Evolutionary conservation across 2,888 invertebrate species (phyloP), one percentile per base, ranked within the genome.

Genomic region (Ephialtes manifestator): DNA sequence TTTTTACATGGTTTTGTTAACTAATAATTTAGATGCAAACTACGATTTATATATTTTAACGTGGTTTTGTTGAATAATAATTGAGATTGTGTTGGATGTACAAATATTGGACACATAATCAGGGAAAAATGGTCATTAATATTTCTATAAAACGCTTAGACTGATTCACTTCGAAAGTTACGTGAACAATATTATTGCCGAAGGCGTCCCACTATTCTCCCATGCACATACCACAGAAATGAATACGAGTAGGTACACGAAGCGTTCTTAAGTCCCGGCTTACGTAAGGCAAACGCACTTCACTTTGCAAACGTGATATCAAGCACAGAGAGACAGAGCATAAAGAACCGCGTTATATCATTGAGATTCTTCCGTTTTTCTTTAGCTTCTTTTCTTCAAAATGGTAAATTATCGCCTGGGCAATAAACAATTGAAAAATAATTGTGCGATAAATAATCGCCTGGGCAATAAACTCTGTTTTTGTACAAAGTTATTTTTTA

Each of bases 271-370:
- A 70, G 46, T 20, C 51, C 65, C 35, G 39, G 20, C 76, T 76
- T 76, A 76, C 76, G 76, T 76, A 76, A 76, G 53, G 48, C 43
- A 65, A 51, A 48, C 28, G 20, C 65, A 65, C 65, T 65, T 65
- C 65, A 65, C 76, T 51, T 65, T 39, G 53, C 39, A 53, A 76
- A 65, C 53, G 53, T 39, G 70, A 78, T 70, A 71, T n/a, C 24
- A 63, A 79, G 20, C 28, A 70, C 60, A 71, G 48, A 39, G 76
- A 72, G 48, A 39, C 65, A 72, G 51, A 65, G 4, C 35, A 24
- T 48, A 11, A 4, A 18, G 31, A 75, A 20, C 28, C 35, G 20
- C 43, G 53, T 51, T 11, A 68, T 39, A 15, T 58, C 68, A 31
- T 31, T 24, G 11, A 65, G 39, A 77, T 46, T 79, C 68, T 46